These are phyloP conservation scores for Diplodus puntazzo DNA, from an alignment of 2,797 vertebrate genomes.

Conservation along the genomic window DNA sequence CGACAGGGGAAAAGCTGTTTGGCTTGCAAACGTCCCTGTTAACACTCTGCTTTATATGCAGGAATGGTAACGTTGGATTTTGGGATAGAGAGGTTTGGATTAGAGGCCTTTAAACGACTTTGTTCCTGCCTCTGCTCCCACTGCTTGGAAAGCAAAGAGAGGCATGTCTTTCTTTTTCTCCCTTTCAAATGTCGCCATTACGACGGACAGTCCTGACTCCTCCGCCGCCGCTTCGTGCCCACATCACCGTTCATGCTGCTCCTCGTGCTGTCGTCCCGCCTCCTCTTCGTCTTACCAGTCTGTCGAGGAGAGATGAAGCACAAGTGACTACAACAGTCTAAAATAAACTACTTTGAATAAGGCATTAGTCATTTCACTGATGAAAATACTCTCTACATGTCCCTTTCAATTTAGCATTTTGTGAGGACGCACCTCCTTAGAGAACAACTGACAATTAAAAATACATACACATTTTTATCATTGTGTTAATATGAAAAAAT, in stretches of 20 bases:
- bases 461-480: too few relatives aligned
- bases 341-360: neutral
- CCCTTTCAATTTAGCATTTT: neutral
- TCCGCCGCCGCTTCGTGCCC: constrained; percentile 76
- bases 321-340: constrained; percentile 5
- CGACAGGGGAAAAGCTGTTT: constrained; percentile 65
- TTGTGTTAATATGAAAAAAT: too few relatives aligned
- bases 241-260: constrained; percentile 75
- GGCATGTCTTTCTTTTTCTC: constrained; percentile 56
- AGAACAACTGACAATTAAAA: neutral
- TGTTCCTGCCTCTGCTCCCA: constrained; percentile 58
- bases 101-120: constrained; percentile 58
- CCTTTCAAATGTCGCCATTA: constrained; percentile 47
- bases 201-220: constrained; percentile 79
- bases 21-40: constrained; percentile 64
- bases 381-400: neutral
- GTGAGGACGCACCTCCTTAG: neutral
- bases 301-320: constrained; percentile 55
- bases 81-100: constrained; percentile 68
- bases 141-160: constrained; percentile 58
- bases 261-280: constrained; percentile 67
- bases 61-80: constrained; percentile 71
- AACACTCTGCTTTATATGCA: constrained; percentile 62
- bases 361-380: neutral
- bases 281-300: constrained; percentile 78